A percentile compares a stretch with the other conserved stretches of the same genome.
Conservation (phyloP, 2,113 vertebrate species). For the Mastomys coucha region DNA sequence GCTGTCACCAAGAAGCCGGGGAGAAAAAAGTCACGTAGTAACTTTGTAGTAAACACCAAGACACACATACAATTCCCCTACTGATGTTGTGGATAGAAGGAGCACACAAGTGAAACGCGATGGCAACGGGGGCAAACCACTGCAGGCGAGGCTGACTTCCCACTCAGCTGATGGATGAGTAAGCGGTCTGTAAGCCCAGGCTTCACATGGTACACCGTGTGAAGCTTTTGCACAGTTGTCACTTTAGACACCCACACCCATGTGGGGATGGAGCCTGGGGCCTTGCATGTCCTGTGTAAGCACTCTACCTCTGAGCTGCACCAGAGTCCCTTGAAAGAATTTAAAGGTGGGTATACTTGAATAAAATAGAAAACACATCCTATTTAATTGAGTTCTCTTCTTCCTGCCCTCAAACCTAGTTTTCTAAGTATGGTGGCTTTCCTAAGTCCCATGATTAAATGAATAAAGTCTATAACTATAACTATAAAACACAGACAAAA, state of each 20-base stretch:
- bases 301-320: not conserved
- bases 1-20: not conserved
- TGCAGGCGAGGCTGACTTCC: constrained; percentile 15
- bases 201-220: not conserved
- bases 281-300: too few relatives aligned
- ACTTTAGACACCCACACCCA: not conserved
- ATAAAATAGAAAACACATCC: constrained; percentile 10
- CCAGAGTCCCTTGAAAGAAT: too few relatives aligned
- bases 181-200: not conserved
- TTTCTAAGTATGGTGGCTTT: constrained; percentile 48
- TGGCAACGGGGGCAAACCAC: not conserved
- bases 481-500: constrained; percentile 41
- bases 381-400: not conserved
- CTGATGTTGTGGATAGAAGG: not conserved
- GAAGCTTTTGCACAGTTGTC: not conserved
- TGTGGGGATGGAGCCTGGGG: not conserved
- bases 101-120: not conserved
- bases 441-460: not conserved
- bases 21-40: not conserved
- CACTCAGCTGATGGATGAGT: not conserved
- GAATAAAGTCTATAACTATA: constrained; percentile 20
- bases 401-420: not conserved
- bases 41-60: not conserved
- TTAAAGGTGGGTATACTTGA: not conserved
- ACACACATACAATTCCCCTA: not conserved